Percentiles rank a stretch among this genome's conserved stretches.
These are phyloP conservation scores for Tigriopus californicus DNA, from an alignment of 2,888 invertebrate species.

Conservation along the genomic window DNA sequence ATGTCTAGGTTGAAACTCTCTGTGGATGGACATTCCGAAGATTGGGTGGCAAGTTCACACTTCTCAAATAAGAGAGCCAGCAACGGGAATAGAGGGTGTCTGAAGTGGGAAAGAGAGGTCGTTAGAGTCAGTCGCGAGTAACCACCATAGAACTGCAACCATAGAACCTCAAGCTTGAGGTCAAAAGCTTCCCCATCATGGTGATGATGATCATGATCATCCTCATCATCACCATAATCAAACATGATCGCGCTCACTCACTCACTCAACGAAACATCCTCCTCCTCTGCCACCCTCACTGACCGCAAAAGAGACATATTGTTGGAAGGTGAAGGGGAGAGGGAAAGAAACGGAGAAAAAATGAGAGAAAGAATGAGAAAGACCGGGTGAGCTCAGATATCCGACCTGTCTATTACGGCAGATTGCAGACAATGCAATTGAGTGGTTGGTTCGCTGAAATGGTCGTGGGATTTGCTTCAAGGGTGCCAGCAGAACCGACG, in stretches of 20 bases:
- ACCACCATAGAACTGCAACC: neutral
- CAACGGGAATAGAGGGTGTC: slow-evolving; percentile 83
- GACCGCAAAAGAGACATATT: too few relatives aligned
- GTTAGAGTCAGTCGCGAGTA: neutral
- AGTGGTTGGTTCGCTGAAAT: too few relatives aligned
- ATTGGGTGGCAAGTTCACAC: slow-evolving; percentile 89
- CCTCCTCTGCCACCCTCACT: too few relatives aligned
- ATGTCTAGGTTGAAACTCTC: slow-evolving; percentile 77
- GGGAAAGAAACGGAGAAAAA: too few relatives aligned
- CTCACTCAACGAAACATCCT: neutral
- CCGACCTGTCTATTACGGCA: too few relatives aligned
- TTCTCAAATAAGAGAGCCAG: slow-evolving; percentile 79
- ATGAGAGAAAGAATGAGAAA: too few relatives aligned
- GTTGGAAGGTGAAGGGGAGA: too few relatives aligned
- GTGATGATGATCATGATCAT: neutral
- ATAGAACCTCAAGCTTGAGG: neutral
- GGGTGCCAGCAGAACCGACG: too few relatives aligned
- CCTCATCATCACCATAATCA: neutral
- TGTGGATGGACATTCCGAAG: slow-evolving; percentile 60
- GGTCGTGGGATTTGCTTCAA: too few relatives aligned
- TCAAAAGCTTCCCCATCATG: neutral
- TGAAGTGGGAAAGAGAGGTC: slow-evolving; percentile 29
- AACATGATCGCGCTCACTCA: neutral
- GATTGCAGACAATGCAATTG: too few relatives aligned
- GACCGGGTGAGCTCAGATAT: too few relatives aligned